Evolutionary conservation across 2,113 vertebrate species (phyloP).

Genomic region (Diphyllodes magnificus): DNA sequence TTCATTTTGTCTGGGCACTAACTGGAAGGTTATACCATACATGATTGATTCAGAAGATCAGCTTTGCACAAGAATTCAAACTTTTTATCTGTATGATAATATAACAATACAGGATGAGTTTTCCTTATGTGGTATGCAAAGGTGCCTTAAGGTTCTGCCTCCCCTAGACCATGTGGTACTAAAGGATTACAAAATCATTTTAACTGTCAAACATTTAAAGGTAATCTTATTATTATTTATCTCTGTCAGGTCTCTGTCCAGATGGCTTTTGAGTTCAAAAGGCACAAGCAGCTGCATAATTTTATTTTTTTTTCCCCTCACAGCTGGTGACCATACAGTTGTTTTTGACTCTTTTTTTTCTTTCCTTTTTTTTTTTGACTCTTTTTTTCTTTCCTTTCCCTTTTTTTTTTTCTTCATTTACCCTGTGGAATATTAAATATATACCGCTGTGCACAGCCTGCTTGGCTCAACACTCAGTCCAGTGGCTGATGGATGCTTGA

Average conservation of each 20-base stretch:
- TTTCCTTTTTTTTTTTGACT: neutral
- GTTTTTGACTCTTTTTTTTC: neutral
- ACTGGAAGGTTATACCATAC: neutral
- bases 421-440: neutral
- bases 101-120: neutral
- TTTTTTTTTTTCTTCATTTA: neutral
- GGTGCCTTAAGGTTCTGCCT: neutral
- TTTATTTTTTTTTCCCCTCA: accelerated
- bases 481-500: accelerated
- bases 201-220: neutral
- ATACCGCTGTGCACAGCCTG: neutral
- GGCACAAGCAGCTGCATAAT: neutral
- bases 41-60: neutral
- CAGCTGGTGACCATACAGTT: neutral
- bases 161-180: neutral
- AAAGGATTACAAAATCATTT: neutral
- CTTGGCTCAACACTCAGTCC: neutral
- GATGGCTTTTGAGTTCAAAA: neutral
- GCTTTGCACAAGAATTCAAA: neutral
- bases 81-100: neutral
- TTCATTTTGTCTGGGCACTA: neutral
- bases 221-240: neutral
- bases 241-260: neutral
- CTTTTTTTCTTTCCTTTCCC: no score
- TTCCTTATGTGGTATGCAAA: neutral